These are phyloP conservation scores for Herminia tarsipennalis DNA, from an alignment of 2,888 invertebrate species.

Conservation along the genomic window DNA sequence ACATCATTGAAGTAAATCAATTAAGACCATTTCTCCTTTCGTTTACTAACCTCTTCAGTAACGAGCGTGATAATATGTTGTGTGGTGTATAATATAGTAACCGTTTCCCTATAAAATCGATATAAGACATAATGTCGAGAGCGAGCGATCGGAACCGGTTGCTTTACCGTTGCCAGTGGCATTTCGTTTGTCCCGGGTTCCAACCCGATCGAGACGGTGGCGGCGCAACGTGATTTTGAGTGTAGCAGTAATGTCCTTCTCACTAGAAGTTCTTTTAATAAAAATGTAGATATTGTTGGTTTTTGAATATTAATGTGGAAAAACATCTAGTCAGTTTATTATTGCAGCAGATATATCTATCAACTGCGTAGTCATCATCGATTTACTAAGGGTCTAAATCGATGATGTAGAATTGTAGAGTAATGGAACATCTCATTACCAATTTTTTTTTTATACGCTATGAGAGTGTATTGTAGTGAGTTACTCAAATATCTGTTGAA, in stretches of 20 bases:
- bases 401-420: too few species aligned
- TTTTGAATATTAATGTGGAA: too few species aligned
- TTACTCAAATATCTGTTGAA: too few species aligned
- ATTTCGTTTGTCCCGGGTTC: slow-evolving; percentile 65
- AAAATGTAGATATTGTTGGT: background rate
- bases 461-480: too few species aligned
- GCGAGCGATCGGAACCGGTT: slow-evolving; percentile 63
- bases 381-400: too few species aligned
- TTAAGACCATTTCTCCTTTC: background rate
- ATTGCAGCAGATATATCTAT: too few species aligned
- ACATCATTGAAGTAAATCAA: background rate
- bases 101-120: slow-evolving; percentile 33
- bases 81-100: slow-evolving; percentile 2
- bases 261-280: background rate
- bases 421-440: too few species aligned
- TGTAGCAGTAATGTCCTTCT: slow-evolving; percentile 7
- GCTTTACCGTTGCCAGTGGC: slow-evolving; percentile 62
- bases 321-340: too few species aligned
- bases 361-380: too few species aligned
- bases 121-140: slow-evolving; percentile 48
- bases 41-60: background rate
- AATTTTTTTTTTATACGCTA: too few species aligned
- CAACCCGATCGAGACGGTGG: slow-evolving; percentile 39
- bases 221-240: slow-evolving; percentile 37
- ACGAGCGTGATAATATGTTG: slow-evolving; percentile 1